Base-by-base conservation (phyloP, 2,888 invertebrate species). In the Thereva unica region DNA sequence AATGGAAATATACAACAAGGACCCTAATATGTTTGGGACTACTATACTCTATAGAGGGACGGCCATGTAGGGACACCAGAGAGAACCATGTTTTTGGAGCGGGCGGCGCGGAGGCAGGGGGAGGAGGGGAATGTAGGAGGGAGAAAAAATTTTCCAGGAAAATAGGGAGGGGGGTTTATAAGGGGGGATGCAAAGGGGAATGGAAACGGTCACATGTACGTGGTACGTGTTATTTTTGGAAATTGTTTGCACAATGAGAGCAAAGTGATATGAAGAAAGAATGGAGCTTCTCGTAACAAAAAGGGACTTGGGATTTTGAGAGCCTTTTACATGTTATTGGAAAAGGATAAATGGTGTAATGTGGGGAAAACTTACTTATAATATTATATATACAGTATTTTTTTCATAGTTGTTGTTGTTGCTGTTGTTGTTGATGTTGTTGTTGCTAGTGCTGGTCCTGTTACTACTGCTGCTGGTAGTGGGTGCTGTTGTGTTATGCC, bases 211-310 rank as follows among this genome's bases (percentile, higher is more conserved):
- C 49, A 55, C 52, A 65, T 65, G 61, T 61, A 55, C 64, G 45
- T 64, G 45, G 65, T 59, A 68, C 54, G 65, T 65, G 63, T 56
- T 68, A 68, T 66, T 66, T 68, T 66, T 68, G 49, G 49, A 55
- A 50, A 67, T 67, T 67, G 64, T 64, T 55, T 61, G 50, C 49
- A 67, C 64, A 67, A 67, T 64, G 49, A 55, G 53, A 37, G 54
- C 44, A 53, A 53, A 64, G 53, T 54, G 64, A 42, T 64, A 45
- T 37, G n/a, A 5, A 45, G 44, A 64, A 66, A 50, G 56, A 57
- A 59, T 40, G 38, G 47, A 56, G 45, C 44, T 56, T 54, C 34
- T 10, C 49, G 23, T 23, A 23, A 23, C 34, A 47, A 65, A 53
- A 55, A 56, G 53, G 55, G 55, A 49, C 54, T 56, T 34, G 38